These are phyloP conservation scores for Eupithecia subumbrata DNA, from an alignment of 2,888 invertebrate genomes.

Conservation along the genomic window DNA sequence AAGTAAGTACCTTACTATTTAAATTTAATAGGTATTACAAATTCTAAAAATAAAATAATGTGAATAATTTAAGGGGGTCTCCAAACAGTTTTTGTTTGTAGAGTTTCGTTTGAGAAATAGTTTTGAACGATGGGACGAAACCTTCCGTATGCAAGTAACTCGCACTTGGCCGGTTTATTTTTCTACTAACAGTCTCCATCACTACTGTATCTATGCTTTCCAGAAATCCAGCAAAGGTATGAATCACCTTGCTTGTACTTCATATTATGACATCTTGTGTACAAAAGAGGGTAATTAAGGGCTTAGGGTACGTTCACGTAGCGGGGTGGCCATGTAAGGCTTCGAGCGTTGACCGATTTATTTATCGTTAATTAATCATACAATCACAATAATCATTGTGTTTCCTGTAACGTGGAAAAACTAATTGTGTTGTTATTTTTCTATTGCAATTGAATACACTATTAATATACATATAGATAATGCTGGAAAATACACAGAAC, in stretches of 20 bases:
- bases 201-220: background rate
- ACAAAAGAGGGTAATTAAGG: constrained; percentile 39
- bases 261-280: background rate
- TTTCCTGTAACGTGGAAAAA: constrained; percentile 4
- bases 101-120: too few relatives aligned
- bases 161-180: background rate
- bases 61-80: too few relatives aligned
- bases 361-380: constrained; percentile 30
- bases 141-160: too few relatives aligned
- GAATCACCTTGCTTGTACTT: background rate
- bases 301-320: constrained; percentile 30
- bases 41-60: too few relatives aligned
- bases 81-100: too few relatives aligned
- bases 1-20: too few relatives aligned
- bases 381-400: constrained; percentile 1
- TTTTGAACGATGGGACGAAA: too few relatives aligned
- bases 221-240: background rate
- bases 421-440: background rate
- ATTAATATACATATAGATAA: too few relatives aligned
- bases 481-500: too few relatives aligned
- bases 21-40: too few relatives aligned
- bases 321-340: constrained; percentile 39
- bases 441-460: background rate
- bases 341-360: constrained; percentile 43
- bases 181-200: background rate